Conservation (phyloP, 2,797 vertebrate genomes). For the Hippoglossus hippoglossus region DNA sequence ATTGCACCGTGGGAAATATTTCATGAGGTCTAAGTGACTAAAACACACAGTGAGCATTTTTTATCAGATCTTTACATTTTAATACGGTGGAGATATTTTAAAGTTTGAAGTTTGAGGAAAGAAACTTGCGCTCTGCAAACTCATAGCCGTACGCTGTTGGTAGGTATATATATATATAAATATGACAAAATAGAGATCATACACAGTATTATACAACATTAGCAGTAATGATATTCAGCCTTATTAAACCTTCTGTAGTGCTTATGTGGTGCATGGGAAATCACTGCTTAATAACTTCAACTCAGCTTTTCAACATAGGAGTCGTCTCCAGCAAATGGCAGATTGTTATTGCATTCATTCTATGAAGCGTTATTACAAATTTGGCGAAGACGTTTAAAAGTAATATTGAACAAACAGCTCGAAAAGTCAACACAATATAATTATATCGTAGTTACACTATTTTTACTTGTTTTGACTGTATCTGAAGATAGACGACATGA, state of each 20-base stretch:
- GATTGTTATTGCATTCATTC: background rate
- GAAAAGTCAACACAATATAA: background rate
- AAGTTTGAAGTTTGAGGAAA: slow-evolving; percentile 64
- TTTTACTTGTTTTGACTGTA: background rate
- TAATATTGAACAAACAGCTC: background rate
- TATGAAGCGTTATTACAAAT: no score
- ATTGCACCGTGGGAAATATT: slow-evolving; percentile 85
- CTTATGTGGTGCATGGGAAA: slow-evolving; percentile 5
- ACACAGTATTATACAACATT: background rate
- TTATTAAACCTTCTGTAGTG: background rate
- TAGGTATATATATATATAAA: background rate
- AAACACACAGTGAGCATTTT: slow-evolving; percentile 83
- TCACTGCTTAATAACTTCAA: no score
- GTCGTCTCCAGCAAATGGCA: background rate
- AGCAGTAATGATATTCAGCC: slow-evolving; percentile 11
- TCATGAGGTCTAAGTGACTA: slow-evolving; percentile 88
- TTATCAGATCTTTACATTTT: slow-evolving; percentile 80
- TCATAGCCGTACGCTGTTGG: slow-evolving; percentile 23
- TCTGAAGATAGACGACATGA: no score
- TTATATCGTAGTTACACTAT: background rate
- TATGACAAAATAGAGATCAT: slow-evolving; percentile 1
- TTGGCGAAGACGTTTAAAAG: background rate
- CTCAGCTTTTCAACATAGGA: no score
- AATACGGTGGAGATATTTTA: slow-evolving; percentile 78
- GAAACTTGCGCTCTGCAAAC: slow-evolving; percentile 38